Base-by-base conservation (phyloP, 2,888 invertebrate genomes). In the Clunio marinus region DNA sequence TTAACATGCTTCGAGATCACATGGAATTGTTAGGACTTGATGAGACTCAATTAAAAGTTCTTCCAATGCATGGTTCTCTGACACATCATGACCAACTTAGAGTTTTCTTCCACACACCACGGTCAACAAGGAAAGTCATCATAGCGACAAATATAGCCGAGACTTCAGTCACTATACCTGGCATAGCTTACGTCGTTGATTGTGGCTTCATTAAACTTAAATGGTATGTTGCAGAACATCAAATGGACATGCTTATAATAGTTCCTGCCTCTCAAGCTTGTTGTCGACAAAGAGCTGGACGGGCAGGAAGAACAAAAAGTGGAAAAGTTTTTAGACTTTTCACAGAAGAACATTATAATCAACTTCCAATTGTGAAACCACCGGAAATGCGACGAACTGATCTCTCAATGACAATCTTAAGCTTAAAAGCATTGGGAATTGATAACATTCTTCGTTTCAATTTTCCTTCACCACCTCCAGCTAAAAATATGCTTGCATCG, bases 141-240 rank as follows among this genome's bases (percentile, higher is more conserved):
- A 81, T 98, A 2, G 91, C 97, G 0, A 98, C 97, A 0, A 98
- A 98, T 75, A 91, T 99, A 66, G 97, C 98, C 0, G 98, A 99
- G 79, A 93, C 98, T 0, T 96, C 96, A 1, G 86, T 98, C 17
- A 98, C 98, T 0, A 95, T 98, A 74, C 88, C 91, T 2, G 96
- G 96, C 24, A 87, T 99, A 71, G 88, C 88, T 28, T 95, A 94
- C 78, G 96, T 97, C 66, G 86, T 98, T 68, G 99, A 99, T 77
- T 87, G 93, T 76, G 98, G 98, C 1, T 99, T 95, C 80, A 94
- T 96, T 62, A 98, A 97, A 81, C 78, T 96, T 72, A 88, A 91
- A 20, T 95, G 92, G 83, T 96, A 90, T 76, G 91, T 94, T 73
- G 85, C 89, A 0, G 83, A 87, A 2, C 87, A 91, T 8, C 90